Evolutionary conservation across 2,113 vertebrate species (phyloP).

Genomic region (Elaphurus davidianus): DNA sequence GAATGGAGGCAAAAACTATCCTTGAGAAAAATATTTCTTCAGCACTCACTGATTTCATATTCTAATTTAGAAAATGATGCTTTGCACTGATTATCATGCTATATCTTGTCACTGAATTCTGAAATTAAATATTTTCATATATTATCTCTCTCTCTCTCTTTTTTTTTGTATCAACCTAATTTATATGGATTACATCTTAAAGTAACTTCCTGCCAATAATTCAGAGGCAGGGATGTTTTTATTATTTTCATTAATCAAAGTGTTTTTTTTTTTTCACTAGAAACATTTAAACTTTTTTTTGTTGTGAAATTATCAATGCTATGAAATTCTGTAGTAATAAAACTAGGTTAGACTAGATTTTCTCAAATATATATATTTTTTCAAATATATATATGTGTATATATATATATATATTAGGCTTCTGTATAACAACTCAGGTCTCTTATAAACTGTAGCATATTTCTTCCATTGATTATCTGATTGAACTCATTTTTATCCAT

Average conservation of each 20-base stretch:
- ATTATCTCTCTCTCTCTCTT: not conserved
- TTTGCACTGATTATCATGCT: not conserved
- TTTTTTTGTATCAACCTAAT: not conserved
- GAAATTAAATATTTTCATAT: not conserved
- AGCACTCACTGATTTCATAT: not conserved
- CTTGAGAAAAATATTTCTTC: not conserved
- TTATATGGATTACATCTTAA: not conserved
- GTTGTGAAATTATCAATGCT: not conserved
- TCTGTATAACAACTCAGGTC: not conserved
- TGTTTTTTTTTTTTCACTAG: not conserved
- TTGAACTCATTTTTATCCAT: not conserved
- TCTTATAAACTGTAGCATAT: not conserved
- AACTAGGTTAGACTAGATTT: not conserved
- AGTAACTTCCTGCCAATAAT: not conserved
- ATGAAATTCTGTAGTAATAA: not conserved
- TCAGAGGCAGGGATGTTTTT: not conserved
- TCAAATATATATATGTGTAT: too few relatives aligned
- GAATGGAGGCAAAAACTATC: not conserved
- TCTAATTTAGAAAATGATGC: not conserved
- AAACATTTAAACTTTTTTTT: not conserved
- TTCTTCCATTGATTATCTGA: not conserved
- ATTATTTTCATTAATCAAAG: not conserved
- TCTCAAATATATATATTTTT: too few relatives aligned
- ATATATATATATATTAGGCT: not conserved
- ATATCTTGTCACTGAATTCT: not conserved